Evolutionary conservation across 1,140 invertebrate genomes (phyloP).

Genomic region (Archegozetes longisetosus): DNA sequence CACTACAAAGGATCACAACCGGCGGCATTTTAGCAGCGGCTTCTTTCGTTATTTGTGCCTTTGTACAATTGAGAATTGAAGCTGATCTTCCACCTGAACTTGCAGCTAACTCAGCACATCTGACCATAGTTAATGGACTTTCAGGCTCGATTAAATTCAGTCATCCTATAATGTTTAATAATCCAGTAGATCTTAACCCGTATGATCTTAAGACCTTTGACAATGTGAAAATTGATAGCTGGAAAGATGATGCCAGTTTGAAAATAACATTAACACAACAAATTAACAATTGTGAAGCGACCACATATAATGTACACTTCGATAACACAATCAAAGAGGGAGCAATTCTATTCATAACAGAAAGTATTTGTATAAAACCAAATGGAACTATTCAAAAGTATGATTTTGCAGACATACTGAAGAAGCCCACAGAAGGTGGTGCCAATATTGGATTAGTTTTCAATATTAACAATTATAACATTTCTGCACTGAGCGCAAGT

Average conservation of each 20-base stretch:
- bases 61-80: conserved; percentile 64
- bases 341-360: background rate
- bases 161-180: background rate
- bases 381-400: background rate
- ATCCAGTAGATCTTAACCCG: background rate
- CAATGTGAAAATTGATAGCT: background rate
- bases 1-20: conserved; percentile 54
- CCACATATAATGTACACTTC: background rate
- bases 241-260: background rate
- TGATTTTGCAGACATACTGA: background rate
- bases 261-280: background rate
- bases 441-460: background rate
- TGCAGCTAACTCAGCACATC: background rate
- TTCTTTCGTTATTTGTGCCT: conserved; percentile 70
- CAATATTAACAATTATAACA: background rate
- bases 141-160: background rate
- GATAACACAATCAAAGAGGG: background rate
- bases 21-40: conserved; percentile 66
- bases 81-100: conserved; percentile 22
- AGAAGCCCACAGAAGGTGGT: background rate
- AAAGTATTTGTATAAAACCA: background rate
- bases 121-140: background rate
- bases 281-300: background rate
- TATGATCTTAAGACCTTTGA: background rate
- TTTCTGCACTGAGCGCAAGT: background rate